Conservation (phyloP, 2,113 vertebrate species). For the Gymnarchus niloticus region DNA sequence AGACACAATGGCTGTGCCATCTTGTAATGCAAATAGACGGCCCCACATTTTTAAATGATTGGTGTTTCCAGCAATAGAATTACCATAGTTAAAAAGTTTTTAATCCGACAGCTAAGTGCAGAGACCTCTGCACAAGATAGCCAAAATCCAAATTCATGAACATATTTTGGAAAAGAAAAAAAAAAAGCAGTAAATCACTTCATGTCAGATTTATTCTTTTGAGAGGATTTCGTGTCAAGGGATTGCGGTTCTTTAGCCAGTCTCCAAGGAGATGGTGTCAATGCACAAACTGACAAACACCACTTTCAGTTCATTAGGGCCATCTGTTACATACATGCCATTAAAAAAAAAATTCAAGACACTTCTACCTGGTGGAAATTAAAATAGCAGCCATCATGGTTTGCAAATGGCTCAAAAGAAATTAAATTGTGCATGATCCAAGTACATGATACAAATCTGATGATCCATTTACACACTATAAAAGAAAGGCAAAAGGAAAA, state of each 20-base stretch:
- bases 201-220: neutral
- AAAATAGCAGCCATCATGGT: neutral
- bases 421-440: neutral
- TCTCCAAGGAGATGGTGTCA: too few species aligned
- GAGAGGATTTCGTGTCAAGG: neutral
- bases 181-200: neutral
- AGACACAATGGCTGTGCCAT: neutral
- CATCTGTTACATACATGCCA: too few species aligned
- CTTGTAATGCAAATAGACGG: neutral
- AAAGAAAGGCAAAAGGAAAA: neutral
- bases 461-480: neutral
- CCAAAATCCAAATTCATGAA: neutral
- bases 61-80: neutral
- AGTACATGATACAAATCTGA: neutral
- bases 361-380: neutral
- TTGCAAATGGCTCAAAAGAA: neutral
- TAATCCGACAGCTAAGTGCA: neutral
- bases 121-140: neutral
- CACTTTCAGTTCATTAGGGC: neutral
- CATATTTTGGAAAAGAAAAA: neutral
- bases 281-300: neutral
- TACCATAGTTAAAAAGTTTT: neutral
- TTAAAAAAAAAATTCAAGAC: neutral
- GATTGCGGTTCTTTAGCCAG: neutral
- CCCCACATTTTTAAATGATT: neutral